Conservation (phyloP, 2,888 invertebrate species). For the Iselma pallidipennis region DNA sequence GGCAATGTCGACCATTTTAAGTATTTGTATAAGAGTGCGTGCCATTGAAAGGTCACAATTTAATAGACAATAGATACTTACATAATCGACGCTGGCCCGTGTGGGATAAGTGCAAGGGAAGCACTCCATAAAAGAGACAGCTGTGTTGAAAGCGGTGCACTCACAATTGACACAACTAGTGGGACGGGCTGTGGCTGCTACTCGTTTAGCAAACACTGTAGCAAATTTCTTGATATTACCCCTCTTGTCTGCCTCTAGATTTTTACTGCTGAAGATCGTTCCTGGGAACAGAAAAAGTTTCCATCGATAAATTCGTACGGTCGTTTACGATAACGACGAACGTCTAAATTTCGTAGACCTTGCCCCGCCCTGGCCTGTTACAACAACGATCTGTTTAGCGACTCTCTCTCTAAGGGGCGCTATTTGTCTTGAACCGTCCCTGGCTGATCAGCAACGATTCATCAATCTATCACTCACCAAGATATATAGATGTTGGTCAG, state of each 20-base stretch:
- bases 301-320: background rate
- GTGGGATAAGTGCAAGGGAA: constrained; percentile 63
- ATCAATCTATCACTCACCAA: constrained; percentile 32
- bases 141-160: constrained; percentile 68
- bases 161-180: constrained; percentile 69
- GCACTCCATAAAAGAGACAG: constrained; percentile 69
- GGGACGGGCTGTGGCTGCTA: constrained; percentile 66
- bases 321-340: background rate
- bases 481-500: constrained; percentile 36
- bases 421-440: constrained; percentile 12
- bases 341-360: background rate
- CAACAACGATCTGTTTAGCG: constrained; percentile 4
- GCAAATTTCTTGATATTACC: constrained; percentile 66
- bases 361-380: constrained; percentile 2
- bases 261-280: constrained; percentile 66
- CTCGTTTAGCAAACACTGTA: constrained; percentile 68
- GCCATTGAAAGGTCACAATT: constrained; percentile 39
- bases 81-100: constrained; percentile 57
- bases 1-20: constrained; percentile 44
- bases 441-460: constrained; percentile 19
- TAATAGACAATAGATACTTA: constrained; percentile 47
- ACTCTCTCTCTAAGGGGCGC: constrained; percentile 1
- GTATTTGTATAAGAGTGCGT: constrained; percentile 46
- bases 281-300: constrained; percentile 47
- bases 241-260: constrained; percentile 61